Evolutionary conservation across 2,888 invertebrate genomes (phyloP).

Genomic region (Clitarchus hookeri): DNA sequence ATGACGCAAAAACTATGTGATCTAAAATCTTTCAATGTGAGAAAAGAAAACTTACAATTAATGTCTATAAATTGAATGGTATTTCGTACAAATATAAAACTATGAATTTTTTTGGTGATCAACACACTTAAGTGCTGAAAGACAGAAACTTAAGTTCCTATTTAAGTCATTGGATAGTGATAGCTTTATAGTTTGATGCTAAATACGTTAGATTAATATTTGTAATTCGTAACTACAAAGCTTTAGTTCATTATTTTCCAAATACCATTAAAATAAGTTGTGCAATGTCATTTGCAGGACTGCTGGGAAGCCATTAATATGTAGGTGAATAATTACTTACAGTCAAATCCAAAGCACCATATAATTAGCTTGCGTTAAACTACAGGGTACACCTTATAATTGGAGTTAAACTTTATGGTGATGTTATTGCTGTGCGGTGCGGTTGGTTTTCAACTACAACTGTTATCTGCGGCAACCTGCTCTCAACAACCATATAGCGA

Average conservation of each 20-base stretch:
- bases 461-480: neutral
- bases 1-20: too few relatives aligned
- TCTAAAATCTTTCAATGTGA: too few relatives aligned
- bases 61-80: too few relatives aligned
- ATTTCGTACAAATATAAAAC: too few relatives aligned
- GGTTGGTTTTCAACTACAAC: neutral
- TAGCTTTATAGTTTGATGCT: too few relatives aligned
- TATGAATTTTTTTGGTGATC: too few relatives aligned
- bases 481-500: neutral
- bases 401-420: neutral
- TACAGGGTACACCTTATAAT: neutral
- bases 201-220: neutral
- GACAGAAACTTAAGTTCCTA: neutral
- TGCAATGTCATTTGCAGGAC: constrained; percentile 1
- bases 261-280: neutral
- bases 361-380: neutral
- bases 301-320: neutral
- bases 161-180: too few relatives aligned
- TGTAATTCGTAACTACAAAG: neutral
- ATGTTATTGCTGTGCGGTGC: neutral
- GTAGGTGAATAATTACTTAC: neutral
- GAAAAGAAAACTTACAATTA: too few relatives aligned
- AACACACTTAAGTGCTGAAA: neutral
- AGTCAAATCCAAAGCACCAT: neutral
- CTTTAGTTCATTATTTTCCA: neutral